Conservation (phyloP, 2,797 vertebrate species). For the Myotis pilosus region DNA sequence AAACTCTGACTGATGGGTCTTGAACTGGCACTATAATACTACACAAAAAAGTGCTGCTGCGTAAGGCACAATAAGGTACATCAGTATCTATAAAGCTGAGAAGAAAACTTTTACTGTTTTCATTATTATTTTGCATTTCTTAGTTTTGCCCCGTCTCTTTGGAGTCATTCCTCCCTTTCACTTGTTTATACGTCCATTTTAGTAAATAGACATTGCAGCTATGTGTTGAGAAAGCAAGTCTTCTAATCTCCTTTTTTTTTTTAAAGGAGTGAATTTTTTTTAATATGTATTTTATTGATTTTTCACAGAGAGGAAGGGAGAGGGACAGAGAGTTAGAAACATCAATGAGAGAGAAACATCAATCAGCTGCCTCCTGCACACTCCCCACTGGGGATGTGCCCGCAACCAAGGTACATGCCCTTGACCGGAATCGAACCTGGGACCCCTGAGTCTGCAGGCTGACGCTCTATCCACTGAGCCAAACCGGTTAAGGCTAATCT, state of each 20-base stretch:
- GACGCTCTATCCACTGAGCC: too few species aligned
- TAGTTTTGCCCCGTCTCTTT: background rate
- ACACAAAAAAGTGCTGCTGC: background rate
- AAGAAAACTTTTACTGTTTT: background rate
- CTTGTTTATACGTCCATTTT: background rate
- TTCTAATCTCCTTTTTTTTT: slow-evolving; percentile 16
- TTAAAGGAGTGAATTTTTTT: too few species aligned
- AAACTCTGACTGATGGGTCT: background rate
- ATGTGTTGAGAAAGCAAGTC: background rate
- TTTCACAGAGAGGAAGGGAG: too few species aligned
- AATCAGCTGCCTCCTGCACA: too few species aligned
- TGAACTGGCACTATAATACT: background rate
- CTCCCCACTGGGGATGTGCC: too few species aligned
- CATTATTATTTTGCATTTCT: background rate
- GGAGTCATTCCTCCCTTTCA: background rate
- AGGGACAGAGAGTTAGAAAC: too few species aligned
- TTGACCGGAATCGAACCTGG: too few species aligned
- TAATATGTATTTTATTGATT: too few species aligned
- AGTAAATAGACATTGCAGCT: background rate
- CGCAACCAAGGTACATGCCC: too few species aligned
- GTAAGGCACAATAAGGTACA: background rate
- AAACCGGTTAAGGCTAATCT: too few species aligned
- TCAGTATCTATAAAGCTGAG: background rate
- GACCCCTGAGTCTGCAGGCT: too few species aligned
- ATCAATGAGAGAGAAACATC: too few species aligned